These are phyloP conservation scores for Leistus spinibarbis DNA, from an alignment of 2,888 invertebrate genomes.

Conservation along the genomic window DNA sequence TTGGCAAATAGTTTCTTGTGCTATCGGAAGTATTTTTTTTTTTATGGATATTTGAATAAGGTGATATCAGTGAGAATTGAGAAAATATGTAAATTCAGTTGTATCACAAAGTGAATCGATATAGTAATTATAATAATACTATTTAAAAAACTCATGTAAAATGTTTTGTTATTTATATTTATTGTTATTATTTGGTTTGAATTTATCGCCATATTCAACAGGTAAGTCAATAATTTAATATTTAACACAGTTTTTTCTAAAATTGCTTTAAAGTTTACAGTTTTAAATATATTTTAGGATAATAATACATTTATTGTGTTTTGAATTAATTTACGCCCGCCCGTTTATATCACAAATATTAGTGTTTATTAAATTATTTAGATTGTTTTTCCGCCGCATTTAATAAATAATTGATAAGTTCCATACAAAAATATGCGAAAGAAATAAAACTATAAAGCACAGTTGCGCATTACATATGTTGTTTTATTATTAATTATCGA, in stretches of 20 bases:
- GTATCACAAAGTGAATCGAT: not conserved
- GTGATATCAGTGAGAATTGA: not conserved
- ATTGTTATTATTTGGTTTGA: not conserved
- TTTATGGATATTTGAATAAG: not conserved
- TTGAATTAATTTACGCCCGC: too few species aligned
- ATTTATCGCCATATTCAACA: not conserved
- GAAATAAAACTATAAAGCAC: too few species aligned
- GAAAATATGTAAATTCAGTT: not conserved
- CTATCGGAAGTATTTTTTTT: not conserved
- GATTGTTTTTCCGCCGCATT: too few species aligned
- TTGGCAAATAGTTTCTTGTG: not conserved
- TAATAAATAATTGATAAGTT: too few species aligned
- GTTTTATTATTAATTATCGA: not conserved
- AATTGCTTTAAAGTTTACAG: too few species aligned
- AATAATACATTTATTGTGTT: too few species aligned
- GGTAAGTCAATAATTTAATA: not conserved
- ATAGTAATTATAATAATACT: too few species aligned
- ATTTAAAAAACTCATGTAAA: not conserved
- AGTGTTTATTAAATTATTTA: too few species aligned
- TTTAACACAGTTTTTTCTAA: too few species aligned
- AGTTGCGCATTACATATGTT: not conserved
- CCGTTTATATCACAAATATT: too few species aligned
- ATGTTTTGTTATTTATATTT: not conserved
- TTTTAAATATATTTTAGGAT: too few species aligned
- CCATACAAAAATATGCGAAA: too few species aligned